Percentiles rank a stretch among this genome's conserved stretches.
These are phyloP conservation scores for Chrysemys picta DNA, from an alignment of 2,113 vertebrate genomes.

Conservation along the genomic window DNA sequence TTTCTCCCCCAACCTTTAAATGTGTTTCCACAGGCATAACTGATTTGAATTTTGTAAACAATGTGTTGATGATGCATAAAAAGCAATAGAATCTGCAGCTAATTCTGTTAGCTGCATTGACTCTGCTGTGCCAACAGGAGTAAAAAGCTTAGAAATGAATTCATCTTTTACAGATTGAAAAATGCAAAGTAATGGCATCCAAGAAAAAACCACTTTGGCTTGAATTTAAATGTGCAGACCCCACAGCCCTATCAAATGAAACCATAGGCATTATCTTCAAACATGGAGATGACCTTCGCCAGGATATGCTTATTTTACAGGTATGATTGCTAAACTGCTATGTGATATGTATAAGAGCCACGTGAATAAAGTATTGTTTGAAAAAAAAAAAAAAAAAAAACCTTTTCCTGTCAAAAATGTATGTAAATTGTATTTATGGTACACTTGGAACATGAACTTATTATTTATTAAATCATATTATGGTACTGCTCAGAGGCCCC, in stretches of 20 bases:
- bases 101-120: neutral
- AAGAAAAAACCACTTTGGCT: conserved; percentile 99
- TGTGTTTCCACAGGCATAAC: neutral
- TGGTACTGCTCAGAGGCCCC: neutral
- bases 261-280: conserved; percentile 99
- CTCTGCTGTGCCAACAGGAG: neutral
- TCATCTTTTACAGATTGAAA: conserved; percentile 87
- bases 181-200: conserved; percentile 99
- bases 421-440: neutral
- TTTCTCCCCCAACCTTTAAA: neutral
- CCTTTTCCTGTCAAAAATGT: neutral
- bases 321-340: conserved; percentile 66
- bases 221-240: conserved; percentile 94
- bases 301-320: conserved; percentile 99
- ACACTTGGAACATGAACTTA: accelerated
- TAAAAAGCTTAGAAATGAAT: neutral
- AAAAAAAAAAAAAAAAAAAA: neutral
- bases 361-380: neutral
- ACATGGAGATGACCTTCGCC: conserved; percentile 95
- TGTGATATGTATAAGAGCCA: neutral
- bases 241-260: conserved; percentile 92
- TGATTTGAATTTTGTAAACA: neutral
- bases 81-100: neutral
- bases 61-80: neutral
- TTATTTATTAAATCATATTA: neutral